Conservation (phyloP, 2,888 invertebrate genomes). For the Ormyrus labotus region DNA sequence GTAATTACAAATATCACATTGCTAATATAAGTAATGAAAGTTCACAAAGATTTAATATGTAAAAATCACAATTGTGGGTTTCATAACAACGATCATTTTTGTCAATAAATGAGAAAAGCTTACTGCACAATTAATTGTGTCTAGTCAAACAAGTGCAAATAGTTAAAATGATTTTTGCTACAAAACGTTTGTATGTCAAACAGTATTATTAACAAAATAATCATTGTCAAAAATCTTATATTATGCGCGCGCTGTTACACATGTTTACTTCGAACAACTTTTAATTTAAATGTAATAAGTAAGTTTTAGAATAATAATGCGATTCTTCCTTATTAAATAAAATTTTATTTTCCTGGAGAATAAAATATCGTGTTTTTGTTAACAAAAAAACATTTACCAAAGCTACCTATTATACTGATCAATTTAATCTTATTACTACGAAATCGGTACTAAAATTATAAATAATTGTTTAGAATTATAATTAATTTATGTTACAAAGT, state of each 20-base stretch:
- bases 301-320: constrained; percentile 26
- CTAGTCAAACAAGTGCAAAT: constrained; percentile 55
- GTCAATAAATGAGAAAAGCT: constrained; percentile 31
- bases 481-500: no score
- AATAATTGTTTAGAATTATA: not conserved
- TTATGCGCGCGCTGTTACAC: not conserved
- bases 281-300: constrained; percentile 25
- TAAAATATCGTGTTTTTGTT: constrained; percentile 13
- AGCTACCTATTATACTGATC: constrained; percentile 29
- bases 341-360: constrained; percentile 26
- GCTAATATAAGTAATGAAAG: not conserved
- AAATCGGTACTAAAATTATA: constrained; percentile 17
- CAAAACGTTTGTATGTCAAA: constrained; percentile 44
- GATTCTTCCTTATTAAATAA: constrained; percentile 44
- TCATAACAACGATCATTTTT: constrained; percentile 35
- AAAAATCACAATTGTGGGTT: constrained; percentile 9
- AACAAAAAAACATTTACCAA: constrained; percentile 39
- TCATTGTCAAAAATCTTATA: constrained; percentile 28
- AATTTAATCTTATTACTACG: not conserved
- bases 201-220: constrained; percentile 50
- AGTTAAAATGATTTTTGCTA: constrained; percentile 43
- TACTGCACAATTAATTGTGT: constrained; percentile 44
- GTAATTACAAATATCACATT: constrained; percentile 13
- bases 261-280: constrained; percentile 15
- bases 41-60: constrained; percentile 16